Base-by-base conservation (phyloP, 2,888 invertebrate genomes). In the Pandemis cinnamomeana region DNA sequence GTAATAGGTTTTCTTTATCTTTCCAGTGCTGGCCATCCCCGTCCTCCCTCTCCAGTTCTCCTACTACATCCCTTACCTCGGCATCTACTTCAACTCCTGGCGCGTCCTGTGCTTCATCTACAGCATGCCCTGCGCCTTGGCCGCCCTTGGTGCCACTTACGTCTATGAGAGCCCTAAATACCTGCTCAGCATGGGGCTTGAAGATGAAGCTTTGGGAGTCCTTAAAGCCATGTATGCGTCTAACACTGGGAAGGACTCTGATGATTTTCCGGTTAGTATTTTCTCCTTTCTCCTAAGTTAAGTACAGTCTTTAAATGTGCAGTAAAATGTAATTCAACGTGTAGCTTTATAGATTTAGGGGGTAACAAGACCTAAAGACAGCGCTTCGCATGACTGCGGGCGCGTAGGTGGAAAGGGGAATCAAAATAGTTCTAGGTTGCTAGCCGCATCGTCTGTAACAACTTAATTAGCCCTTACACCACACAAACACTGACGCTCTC, bases 101-200 rank as follows among this genome's bases (percentile, higher is more conserved):
- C 94, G 98, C 10, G 82, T 97, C 0, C 95, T 97, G 76, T 89
- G 96, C 20, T 87, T 96, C 0, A 83, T 96, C 0, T 95, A 96
- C 79, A 95, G 95, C 0, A 27, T 96, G 0, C 95, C 97, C 0
- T 95, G 96, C 75, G 82, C 96, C 0, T 42, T 96, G 0, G 95
- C 96, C 0, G 95, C 96, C 0, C 11, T 95, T 0, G 94, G 95
- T 0, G 86, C 96, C 0, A 85, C 90, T 0, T 90, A 86, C 48
- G 89, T 95, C 8, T 96, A 96, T 0, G 98, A 98, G 86, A 97
- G 97, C 77, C 98, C 98, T 0, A 97, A 97, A 84, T 98, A 96
- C 82, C 89, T 96, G 63, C 90, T 96, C 10, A 89, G 94, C 94
- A 66, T 95, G 91, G 89, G 96, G 90, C 92, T 82, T 2, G 82